phyloP scores from a whole-genome alignment of 1,140 invertebrate genomes.

The Pseudomyrmex pallidus region DNA sequence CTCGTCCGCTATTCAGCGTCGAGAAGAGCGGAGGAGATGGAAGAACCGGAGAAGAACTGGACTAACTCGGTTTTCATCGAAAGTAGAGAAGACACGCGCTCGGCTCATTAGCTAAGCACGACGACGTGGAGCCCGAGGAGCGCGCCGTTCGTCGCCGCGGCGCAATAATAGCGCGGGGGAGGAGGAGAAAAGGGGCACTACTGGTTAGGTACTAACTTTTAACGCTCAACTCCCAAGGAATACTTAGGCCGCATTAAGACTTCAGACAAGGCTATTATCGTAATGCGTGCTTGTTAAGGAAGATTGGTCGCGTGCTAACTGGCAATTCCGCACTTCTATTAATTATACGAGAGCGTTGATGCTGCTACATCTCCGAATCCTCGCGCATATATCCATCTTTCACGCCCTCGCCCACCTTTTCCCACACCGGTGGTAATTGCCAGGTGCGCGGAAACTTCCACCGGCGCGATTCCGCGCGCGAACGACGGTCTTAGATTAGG shows the following conservation, averaged over 20 bases:
- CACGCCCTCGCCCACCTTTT: too few relatives aligned
- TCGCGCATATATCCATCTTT: slow-evolving; percentile 16
- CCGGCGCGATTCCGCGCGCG: neutral
- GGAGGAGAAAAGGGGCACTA: neutral
- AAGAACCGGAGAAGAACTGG: neutral
- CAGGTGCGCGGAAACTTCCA: slow-evolving; percentile 3
- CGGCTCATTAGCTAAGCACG: slow-evolving; percentile 66
- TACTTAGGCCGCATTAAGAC: slow-evolving; percentile 62
- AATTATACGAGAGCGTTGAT: slow-evolving; percentile 44
- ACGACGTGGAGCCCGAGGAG: slow-evolving; percentile 35
- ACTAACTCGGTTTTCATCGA: slow-evolving; percentile 72
- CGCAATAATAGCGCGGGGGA: slow-evolving; percentile 27
- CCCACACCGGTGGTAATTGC: slow-evolving; percentile 1
- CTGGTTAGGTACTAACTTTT: slow-evolving; percentile 62
- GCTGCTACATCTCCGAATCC: slow-evolving; percentile 28
- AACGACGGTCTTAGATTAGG: slow-evolving; percentile 14
- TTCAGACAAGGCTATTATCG: slow-evolving; percentile 25
- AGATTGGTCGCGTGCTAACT: slow-evolving; percentile 56
- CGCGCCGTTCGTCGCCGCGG: neutral
- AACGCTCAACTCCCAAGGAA: slow-evolving; percentile 41
- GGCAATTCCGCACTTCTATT: slow-evolving; percentile 50
- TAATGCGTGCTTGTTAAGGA: slow-evolving; percentile 55
- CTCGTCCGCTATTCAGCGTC: neutral
- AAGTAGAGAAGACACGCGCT: slow-evolving; percentile 58
- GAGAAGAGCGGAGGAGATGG: neutral